These are phyloP conservation scores for Nomada ferruginata DNA, from an alignment of 2,888 invertebrate genomes.

Conservation along the genomic window DNA sequence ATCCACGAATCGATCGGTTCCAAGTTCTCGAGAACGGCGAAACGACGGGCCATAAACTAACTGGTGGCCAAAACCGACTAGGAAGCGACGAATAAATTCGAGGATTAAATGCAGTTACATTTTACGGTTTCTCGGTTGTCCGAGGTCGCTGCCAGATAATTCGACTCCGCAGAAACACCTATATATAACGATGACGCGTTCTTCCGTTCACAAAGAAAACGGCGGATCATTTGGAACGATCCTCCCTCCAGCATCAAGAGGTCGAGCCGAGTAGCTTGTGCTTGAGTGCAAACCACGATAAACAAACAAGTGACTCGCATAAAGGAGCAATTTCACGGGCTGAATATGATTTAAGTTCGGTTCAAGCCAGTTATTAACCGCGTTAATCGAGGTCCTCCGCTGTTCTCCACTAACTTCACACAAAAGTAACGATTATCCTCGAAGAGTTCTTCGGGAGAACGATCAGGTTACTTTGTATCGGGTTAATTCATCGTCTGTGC, in stretches of 20 bases:
- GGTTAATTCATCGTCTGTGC: slow-evolving; percentile 10
- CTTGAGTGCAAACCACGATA: slow-evolving; percentile 12
- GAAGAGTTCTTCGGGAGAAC: not conserved
- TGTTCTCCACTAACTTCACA: not conserved
- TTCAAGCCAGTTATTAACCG: not conserved
- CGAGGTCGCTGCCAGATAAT: not conserved
- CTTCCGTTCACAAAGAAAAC: not conserved
- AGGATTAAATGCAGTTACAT: slow-evolving; percentile 7
- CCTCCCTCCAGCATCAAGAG: not conserved
- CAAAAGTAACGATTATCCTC: slow-evolving; percentile 4
- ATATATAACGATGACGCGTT: slow-evolving; percentile 3
- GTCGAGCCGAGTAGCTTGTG: too few species aligned
- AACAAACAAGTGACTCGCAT: slow-evolving; percentile 17
- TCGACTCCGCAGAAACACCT: not conserved
- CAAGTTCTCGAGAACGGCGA: not conserved
- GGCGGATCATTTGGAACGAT: slow-evolving; percentile 3
- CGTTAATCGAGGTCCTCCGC: slow-evolving; percentile 25
- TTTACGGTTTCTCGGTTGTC: slow-evolving; percentile 27
- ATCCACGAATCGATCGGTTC: not conserved
- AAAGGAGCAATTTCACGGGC: not conserved
- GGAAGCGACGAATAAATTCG: not conserved
- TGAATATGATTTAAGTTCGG: slow-evolving; percentile 18
- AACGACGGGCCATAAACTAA: slow-evolving; percentile 3
- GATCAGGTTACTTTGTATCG: not conserved
- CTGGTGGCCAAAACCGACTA: slow-evolving; percentile 1